Evolutionary conservation across 2,113 vertebrate genomes (phyloP).

Genomic region (Gymnorhina tibicen): DNA sequence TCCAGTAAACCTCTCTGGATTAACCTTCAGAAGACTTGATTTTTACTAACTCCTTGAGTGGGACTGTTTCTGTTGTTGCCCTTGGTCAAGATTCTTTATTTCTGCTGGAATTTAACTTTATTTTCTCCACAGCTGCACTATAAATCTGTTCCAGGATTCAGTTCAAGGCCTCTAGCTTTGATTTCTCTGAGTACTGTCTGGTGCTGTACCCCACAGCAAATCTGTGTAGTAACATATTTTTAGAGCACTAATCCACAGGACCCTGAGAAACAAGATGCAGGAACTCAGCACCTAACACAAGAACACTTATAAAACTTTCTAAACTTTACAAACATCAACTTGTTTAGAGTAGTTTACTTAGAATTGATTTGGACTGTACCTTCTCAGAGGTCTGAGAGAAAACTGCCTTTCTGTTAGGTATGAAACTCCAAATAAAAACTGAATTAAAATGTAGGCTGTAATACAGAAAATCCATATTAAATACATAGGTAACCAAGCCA

Average conservation of each 20-base stretch:
- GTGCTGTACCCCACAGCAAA: background rate
- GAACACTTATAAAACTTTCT: background rate
- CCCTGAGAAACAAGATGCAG: background rate
- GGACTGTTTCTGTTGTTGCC: background rate
- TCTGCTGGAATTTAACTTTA: background rate
- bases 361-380: background rate
- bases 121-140: background rate
- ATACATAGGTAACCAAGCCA: background rate
- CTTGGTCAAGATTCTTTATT: background rate
- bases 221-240: background rate
- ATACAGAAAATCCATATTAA: background rate
- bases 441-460: background rate
- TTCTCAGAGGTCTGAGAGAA: background rate
- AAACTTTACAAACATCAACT: background rate
- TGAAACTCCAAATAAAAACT: background rate
- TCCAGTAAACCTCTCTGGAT: background rate
- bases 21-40: background rate
- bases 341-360: background rate
- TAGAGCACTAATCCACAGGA: background rate
- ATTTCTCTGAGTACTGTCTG: background rate
- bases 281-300: background rate
- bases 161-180: background rate
- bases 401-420: background rate
- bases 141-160: background rate
- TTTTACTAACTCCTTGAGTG: background rate